Evolutionary conservation across 2,113 vertebrate species (phyloP).

Genomic region (Engystomops pustulosus): DNA sequence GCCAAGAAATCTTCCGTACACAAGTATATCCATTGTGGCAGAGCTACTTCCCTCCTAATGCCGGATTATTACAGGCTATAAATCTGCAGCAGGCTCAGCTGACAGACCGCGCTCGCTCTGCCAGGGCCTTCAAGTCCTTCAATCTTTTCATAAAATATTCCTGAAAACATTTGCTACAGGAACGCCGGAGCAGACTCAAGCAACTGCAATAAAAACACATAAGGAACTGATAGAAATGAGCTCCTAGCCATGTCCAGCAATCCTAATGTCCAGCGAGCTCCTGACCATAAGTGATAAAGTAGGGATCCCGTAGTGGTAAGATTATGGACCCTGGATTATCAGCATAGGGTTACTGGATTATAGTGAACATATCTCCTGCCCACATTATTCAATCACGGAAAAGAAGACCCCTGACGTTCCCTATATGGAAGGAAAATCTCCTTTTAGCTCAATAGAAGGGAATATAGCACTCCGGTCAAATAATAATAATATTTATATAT

Average conservation of each 20-base stretch:
- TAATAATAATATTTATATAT: no score
- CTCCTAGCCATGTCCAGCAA: background rate
- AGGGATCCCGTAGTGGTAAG: background rate
- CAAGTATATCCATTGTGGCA: conserved; percentile 56
- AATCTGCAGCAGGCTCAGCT: conserved; percentile 48
- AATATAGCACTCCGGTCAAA: no score
- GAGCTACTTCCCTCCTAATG: conserved; percentile 50
- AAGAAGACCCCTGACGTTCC: no score
- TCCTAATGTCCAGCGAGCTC: background rate
- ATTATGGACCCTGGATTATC: background rate
- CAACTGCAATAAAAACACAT: conserved; percentile 2
- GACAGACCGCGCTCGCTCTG: conserved; percentile 38
- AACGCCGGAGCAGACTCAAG: conserved; percentile 41
- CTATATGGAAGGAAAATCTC: no score
- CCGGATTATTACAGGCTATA: conserved; percentile 51
- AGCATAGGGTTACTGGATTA: background rate
- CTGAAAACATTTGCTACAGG: conserved; percentile 52
- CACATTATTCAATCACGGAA: no score
- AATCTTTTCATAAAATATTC: conserved; percentile 53
- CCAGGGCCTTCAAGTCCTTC: conserved; percentile 31
- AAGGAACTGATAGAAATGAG: no score
- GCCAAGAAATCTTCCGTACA: conserved; percentile 39
- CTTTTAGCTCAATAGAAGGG: no score
- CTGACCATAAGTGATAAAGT: background rate
- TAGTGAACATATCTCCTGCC: background rate